Evolutionary conservation across 2,888 invertebrate species (phyloP), one percentile per base, ranked within the genome.

Genomic region (Gastracanthus pulcherrimus): DNA sequence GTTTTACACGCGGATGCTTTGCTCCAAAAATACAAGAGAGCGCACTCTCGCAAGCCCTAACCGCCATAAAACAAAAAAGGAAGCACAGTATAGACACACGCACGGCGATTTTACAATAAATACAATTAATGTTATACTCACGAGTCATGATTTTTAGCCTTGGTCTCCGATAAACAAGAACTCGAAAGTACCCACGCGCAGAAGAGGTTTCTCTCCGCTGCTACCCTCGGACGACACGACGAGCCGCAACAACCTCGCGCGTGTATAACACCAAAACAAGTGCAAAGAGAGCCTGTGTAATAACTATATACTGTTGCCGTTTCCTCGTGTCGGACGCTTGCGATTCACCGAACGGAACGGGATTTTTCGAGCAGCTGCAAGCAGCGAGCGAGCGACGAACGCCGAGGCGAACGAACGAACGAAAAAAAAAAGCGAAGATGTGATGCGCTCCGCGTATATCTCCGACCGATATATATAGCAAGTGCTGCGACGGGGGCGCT

Each of bases 161-260:
- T 90, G 90, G 87, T 87, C 89, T 90, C 89, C 89, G 89, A 90
- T 86, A 88, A 89, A 83, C 89, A 89, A 90, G 89, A 87, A 89
- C 87, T 85, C 85, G 48, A 78, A 84, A 88, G 87, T 87, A 86
- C 85, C 81, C 77, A 84, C 83, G 84, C 82, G 80, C 81, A 81
- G 48, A 82, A 81, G 23, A 11, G 16, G 41, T 45, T n/a, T 23
- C 31, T 13, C 38, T 11, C 16, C 26, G 13, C 31, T 55, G 36
- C 62, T 66, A n/a, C 9, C 1, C 16, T 38, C 13, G 1, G 45
- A n/a, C 13, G 31, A 29, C 26, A 41, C 41, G 41, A 26, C 26
- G 23, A 23, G 13, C 4, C 7, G 13, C 13, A n/a, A n/a, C n/a
- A 45, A 45, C 11, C 4, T 45, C 45, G 45, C 45, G 45, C 13